phyloP scores from a whole-genome alignment of 2,888 invertebrate genomes.

The Thereva unica region DNA sequence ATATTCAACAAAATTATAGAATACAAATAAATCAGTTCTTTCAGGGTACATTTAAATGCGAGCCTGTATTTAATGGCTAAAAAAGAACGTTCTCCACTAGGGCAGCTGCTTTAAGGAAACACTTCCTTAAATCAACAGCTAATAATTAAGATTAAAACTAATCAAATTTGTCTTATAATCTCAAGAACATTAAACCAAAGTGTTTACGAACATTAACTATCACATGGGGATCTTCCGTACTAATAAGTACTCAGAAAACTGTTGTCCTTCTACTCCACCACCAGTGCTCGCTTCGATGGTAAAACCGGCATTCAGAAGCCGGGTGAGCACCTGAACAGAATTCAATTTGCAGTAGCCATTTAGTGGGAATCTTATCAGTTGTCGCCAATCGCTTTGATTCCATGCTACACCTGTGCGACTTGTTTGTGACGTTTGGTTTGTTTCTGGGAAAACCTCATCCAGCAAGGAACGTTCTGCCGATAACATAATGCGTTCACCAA shows the following conservation, averaged over 20 bases:
- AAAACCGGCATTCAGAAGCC: constrained; percentile 78
- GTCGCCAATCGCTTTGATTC: constrained; percentile 79
- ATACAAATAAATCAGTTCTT: constrained; percentile 42
- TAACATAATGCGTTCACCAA: constrained; percentile 79
- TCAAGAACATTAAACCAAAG: constrained; percentile 20
- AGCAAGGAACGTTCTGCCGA: constrained; percentile 77
- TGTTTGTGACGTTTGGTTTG: constrained; percentile 74
- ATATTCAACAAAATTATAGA: constrained; percentile 41
- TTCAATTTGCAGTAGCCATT: constrained; percentile 89
- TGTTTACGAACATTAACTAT: constrained; percentile 48
- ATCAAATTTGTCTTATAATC: constrained; percentile 4
- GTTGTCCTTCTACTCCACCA: constrained; percentile 85
- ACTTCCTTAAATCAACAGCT: constrained; percentile 23
- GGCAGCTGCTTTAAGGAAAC: constrained; percentile 9
- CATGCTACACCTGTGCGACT: constrained; percentile 78
- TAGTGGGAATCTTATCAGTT: constrained; percentile 82
- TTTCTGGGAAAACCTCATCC: constrained; percentile 77
- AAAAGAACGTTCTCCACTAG: neutral
- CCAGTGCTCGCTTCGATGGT: constrained; percentile 81
- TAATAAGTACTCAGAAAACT: constrained; percentile 87
- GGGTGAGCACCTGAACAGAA: constrained; percentile 84
- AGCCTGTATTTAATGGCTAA: constrained; percentile 6
- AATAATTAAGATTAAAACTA: constrained; percentile 21
- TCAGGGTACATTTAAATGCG: constrained; percentile 13
- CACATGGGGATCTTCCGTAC: constrained; percentile 63